These are phyloP conservation scores for Ahaetulla prasina DNA, from an alignment of 2,113 vertebrate species.

Conservation along the genomic window DNA sequence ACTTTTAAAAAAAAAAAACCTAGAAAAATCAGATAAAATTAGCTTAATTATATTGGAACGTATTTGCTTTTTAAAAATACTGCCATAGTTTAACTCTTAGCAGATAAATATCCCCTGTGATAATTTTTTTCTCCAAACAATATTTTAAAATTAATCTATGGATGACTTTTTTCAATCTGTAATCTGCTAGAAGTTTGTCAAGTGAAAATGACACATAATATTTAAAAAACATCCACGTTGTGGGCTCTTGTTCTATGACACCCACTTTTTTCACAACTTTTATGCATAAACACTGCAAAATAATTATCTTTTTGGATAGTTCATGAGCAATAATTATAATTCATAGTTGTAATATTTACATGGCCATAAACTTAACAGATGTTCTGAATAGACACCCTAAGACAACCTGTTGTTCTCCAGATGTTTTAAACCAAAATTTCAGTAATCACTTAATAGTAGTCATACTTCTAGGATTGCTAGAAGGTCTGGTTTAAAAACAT, in stretches of 20 bases:
- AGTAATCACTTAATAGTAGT: not conserved
- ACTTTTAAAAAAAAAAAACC: slow-evolving; percentile 17
- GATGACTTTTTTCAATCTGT: not conserved
- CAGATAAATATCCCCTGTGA: not conserved
- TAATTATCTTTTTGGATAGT: not conserved
- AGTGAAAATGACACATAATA: not conserved
- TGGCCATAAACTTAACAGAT: not conserved
- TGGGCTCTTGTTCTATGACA: not conserved
- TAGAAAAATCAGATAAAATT: slow-evolving; percentile 31
- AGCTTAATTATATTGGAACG: slow-evolving; percentile 32
- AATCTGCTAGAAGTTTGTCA: not conserved
- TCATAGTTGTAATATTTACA: not conserved
- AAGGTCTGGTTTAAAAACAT: not conserved
- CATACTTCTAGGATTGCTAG: not conserved
- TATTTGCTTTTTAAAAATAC: slow-evolving; percentile 1
- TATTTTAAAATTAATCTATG: not conserved
- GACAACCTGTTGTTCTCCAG: not conserved
- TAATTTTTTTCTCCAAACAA: not conserved
- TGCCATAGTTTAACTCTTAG: not conserved
- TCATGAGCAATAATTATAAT: not conserved
- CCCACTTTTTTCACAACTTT: not conserved
- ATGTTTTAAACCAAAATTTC: not conserved
- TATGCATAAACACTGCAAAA: not conserved
- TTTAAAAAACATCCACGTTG: not conserved
- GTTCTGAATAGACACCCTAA: not conserved